A percentile compares a stretch with the other conserved stretches of the same genome.
phyloP scores from a whole-genome alignment of 2,888 invertebrate species.

The Philereme transversata region DNA sequence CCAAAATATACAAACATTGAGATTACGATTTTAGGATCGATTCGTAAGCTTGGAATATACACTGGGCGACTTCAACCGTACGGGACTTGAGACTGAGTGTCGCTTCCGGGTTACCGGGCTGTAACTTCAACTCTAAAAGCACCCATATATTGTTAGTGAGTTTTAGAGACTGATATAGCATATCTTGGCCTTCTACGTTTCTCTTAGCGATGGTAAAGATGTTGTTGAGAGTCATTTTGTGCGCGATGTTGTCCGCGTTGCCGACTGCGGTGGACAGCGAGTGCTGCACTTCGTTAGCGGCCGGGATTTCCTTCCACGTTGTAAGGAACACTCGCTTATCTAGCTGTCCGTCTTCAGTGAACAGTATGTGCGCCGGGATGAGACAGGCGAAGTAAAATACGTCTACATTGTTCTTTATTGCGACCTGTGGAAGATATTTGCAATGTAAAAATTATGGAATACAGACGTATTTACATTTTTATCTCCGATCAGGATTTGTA shows the following conservation, averaged over 20 bases:
- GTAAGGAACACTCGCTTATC: conserved; percentile 98
- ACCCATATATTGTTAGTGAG: conserved; percentile 99
- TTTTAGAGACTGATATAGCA: conserved; percentile 98
- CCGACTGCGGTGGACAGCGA: conserved; percentile 92
- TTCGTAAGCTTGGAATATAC: conserved; percentile 97
- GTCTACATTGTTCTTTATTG: conserved; percentile 99
- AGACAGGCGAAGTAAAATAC: conserved; percentile 98
- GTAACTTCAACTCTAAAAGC: conserved; percentile 96
- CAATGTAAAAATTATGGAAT: no score
- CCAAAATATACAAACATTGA: conserved; percentile 62
- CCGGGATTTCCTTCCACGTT: conserved; percentile 99
- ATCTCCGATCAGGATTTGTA: no score
- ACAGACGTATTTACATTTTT: no score
- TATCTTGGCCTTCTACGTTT: conserved; percentile 99
- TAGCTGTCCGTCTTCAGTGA: conserved; percentile 98
- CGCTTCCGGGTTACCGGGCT: conserved; percentile 96
- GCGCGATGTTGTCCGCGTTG: conserved; percentile 94
- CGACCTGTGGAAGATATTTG: conserved; percentile 85
- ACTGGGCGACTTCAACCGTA: conserved; percentile 95
- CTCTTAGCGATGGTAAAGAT: conserved; percentile 99
- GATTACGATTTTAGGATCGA: conserved; percentile 80
- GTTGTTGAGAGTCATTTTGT: conserved; percentile 97
- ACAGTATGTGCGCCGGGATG: conserved; percentile 96
- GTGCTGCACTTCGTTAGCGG: conserved; percentile 98
- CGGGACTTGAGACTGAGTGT: conserved; percentile 96